Conservation (phyloP, 2,113 vertebrate species). For the Peromyscus californicus region DNA sequence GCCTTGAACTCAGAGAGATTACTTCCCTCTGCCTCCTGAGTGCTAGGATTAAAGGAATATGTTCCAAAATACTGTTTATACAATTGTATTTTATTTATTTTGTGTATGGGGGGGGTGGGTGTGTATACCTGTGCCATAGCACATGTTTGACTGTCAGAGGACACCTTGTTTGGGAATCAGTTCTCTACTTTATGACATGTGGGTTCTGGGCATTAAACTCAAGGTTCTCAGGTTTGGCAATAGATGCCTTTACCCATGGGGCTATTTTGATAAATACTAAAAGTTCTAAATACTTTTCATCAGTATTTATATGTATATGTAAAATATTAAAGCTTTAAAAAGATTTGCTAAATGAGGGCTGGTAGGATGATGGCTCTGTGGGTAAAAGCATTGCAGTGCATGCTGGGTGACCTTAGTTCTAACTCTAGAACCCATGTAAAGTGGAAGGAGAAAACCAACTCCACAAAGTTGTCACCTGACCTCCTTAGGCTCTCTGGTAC, state of each 20-base stretch:
- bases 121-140: neutral
- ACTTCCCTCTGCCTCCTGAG: neutral
- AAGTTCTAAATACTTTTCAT: neutral
- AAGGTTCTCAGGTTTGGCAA: neutral
- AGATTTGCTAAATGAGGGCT: neutral
- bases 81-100: neutral
- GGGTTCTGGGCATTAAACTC: neutral
- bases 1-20: neutral
- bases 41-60: neutral
- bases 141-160: neutral
- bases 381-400: neutral
- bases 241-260: neutral
- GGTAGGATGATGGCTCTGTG: neutral
- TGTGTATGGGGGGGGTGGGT: neutral
- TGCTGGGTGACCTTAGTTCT: neutral
- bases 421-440: neutral
- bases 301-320: neutral
- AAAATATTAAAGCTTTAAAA: neutral
- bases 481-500: neutral
- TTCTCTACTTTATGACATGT: neutral
- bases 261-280: neutral
- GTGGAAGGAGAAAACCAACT: neutral
- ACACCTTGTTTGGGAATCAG: neutral
- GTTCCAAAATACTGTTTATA: neutral
- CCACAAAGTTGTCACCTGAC: neutral